Evolutionary conservation across 2,113 vertebrate species (phyloP), one percentile per base, ranked within the genome.

Genomic region (Dryoscopus gambensis): DNA sequence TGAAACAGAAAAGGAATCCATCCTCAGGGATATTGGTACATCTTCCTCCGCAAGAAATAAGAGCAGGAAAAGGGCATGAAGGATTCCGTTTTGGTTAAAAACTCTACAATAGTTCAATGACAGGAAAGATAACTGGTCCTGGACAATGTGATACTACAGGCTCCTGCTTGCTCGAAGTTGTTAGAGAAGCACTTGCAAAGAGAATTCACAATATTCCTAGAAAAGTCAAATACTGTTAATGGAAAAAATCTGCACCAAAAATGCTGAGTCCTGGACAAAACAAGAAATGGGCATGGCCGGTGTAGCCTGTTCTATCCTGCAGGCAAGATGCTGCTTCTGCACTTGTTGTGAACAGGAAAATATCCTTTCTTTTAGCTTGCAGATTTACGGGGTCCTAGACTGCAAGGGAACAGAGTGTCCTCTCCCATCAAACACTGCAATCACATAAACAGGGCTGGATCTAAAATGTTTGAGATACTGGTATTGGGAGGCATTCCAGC

Each of bases 101-200:
- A 33, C 11, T 49, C 13, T 9, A 5, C 30, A 4, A 0, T 4
- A 7, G 16, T 40, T 40, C 31, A 13, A 0, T 19, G 35, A 39
- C 42, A 59, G 57, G 40, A 62, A 57, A 62, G 31, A 8, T 23
- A 62, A 37, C 9, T 28, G 27, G 49, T 67, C 25, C 30, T 42
- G 30, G 37, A 49, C 15, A 74, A 59, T 30, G 39, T 1, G 3
- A 10, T 13, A 13, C 11, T 6, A 22, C 33, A n/a, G 50, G 6
- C 2, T 60, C 15, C 70, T 40, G 25, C 42, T 83, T 50, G 22
- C 25, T 7, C 37, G 22, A 49, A 44, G 37, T 6, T 63, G 28
- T 28, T 50, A 20, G 18, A 5, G 27, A 69, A 68, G 40, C 27
- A 28, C 23, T 40, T 42, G 23, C 25, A 56, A 70, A 79, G 21